phyloP scores from a whole-genome alignment of 2,797 vertebrate species.

The Amniataba percoides region DNA sequence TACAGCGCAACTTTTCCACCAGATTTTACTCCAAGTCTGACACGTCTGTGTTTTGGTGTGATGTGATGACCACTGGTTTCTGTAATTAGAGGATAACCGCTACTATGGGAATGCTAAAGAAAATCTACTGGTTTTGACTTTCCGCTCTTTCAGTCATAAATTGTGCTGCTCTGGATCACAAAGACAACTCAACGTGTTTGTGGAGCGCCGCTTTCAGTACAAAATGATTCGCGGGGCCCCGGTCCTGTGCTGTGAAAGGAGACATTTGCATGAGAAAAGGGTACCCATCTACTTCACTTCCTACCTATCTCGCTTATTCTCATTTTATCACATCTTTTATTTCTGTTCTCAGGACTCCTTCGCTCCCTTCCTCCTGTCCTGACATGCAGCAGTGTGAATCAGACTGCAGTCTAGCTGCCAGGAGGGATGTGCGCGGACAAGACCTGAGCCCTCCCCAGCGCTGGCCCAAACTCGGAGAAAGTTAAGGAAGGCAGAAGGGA shows the following conservation, averaged over 20 bases:
- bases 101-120: not conserved
- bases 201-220: not conserved
- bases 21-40: not conserved
- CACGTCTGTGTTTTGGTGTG: not conserved
- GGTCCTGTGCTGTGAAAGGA: not conserved
- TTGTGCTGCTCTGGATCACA: not conserved
- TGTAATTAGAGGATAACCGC: not conserved
- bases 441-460: conserved; percentile 45
- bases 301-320: not conserved
- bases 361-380: conserved; percentile 58
- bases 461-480: conserved; percentile 48
- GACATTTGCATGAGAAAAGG: not conserved
- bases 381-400: conserved; percentile 71
- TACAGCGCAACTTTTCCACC: not conserved
- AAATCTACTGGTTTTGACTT: not conserved
- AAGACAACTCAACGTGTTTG: not conserved
- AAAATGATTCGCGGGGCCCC: not conserved
- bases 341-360: conserved; percentile 31
- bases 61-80: not conserved
- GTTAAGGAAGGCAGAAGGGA: conserved; percentile 44
- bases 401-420: conserved; percentile 58
- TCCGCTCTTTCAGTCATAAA: not conserved
- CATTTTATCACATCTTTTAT: conserved; percentile 34
- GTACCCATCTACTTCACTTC: not conserved
- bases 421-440: conserved; percentile 71